A percentile compares a stretch with the other conserved stretches of the same genome.
phyloP scores from a whole-genome alignment of 2,797 vertebrate species.

The Ceyx erithaca region DNA sequence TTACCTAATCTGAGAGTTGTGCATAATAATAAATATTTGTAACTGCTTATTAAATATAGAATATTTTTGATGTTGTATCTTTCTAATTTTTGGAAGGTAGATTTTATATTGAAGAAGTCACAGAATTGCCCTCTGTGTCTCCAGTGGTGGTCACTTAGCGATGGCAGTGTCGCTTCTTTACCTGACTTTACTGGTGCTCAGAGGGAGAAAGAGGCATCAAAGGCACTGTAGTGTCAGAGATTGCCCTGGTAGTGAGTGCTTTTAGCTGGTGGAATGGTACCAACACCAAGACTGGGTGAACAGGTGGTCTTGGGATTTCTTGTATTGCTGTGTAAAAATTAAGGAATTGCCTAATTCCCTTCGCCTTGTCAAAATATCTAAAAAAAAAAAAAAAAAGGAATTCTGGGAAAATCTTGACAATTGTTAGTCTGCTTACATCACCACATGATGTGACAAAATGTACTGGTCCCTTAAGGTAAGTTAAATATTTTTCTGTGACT shows the following conservation, averaged over 20 bases:
- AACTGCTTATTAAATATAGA: not conserved
- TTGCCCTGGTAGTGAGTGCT: not conserved
- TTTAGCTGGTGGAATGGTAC: not conserved
- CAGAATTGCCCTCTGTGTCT: not conserved
- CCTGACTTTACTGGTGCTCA: not conserved
- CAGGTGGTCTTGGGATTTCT: not conserved
- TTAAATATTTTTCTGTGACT: not conserved
- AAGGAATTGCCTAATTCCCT: not conserved
- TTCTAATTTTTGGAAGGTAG: not conserved
- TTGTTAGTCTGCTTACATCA: not conserved
- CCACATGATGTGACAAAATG: not conserved
- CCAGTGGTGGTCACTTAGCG: not conserved
- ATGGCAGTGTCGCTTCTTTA: not conserved
- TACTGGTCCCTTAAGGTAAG: not conserved
- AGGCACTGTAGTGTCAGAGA: too few species aligned
- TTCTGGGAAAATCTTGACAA: not conserved
- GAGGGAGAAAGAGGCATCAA: not conserved
- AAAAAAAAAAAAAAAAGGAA: not conserved
- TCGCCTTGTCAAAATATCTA: not conserved
- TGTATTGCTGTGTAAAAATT: not conserved
- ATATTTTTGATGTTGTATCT: not conserved
- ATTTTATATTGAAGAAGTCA: not conserved
- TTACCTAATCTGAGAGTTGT: not conserved
- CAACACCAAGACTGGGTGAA: not conserved
- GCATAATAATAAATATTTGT: not conserved